phyloP scores from a whole-genome alignment of 2,797 vertebrate genomes.

The Pantherophis vulpinus region DNA sequence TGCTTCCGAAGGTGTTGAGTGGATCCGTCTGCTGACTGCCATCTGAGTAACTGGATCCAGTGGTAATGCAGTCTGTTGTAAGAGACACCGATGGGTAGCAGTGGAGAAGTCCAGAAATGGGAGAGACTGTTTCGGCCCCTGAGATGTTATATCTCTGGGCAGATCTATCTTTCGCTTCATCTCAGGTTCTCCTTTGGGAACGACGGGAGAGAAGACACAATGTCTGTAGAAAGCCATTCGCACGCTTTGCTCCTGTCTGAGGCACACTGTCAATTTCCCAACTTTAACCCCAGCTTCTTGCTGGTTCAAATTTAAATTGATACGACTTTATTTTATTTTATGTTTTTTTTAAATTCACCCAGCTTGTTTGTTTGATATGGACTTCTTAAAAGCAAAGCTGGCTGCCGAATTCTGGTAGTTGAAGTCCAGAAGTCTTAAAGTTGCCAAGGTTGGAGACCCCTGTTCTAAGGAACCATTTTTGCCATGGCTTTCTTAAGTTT shows the following conservation, averaged over 20 bases:
- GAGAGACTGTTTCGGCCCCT: neutral
- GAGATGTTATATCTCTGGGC: neutral
- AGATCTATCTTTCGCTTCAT: neutral
- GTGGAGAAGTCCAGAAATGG: neutral
- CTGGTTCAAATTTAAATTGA: neutral
- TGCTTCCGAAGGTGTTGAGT: constrained; percentile 30
- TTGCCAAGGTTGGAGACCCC: too few relatives aligned
- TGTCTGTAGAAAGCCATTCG: neutral
- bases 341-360: neutral
- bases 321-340: too few relatives aligned
- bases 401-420: too few relatives aligned
- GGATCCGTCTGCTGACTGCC: constrained; percentile 23
- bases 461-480: neutral
- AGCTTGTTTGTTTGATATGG: neutral
- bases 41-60: neutral
- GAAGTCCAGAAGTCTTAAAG: too few relatives aligned
- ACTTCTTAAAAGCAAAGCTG: neutral
- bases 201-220: neutral
- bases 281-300: neutral
- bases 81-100: neutral
- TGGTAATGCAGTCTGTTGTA: constrained; percentile 20
- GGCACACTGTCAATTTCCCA: neutral
- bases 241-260: neutral
- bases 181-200: too few relatives aligned
- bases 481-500: neutral